Conservation (phyloP, 2,113 vertebrate species). For the Chlorodrepanis virens region DNA sequence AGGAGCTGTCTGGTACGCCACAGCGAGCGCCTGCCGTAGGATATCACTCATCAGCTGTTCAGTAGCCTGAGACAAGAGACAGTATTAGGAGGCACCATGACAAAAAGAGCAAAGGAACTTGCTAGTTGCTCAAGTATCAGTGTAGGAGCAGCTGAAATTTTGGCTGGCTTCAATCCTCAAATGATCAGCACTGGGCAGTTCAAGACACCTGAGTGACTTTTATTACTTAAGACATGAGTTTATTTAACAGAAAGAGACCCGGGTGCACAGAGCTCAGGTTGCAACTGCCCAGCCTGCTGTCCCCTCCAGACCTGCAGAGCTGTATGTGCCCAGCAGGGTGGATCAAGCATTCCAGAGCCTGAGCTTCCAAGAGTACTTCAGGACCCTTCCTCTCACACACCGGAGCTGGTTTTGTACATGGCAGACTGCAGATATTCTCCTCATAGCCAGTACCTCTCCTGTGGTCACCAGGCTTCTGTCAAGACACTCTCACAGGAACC, state of each 20-base stretch:
- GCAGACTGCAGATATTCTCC: not conserved
- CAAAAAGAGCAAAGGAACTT: not conserved
- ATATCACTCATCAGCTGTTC: constrained; percentile 93
- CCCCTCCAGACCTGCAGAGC: not conserved
- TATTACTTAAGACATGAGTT: not conserved
- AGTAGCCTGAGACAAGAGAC: constrained; percentile 79
- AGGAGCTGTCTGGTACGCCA: constrained; percentile 83
- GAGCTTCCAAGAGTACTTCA: not conserved
- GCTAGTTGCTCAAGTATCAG: not conserved
- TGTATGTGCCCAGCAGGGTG: not conserved
- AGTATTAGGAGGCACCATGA: not conserved
- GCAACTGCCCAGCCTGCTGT: not conserved
- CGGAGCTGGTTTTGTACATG: not conserved
- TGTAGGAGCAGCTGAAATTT: not conserved
- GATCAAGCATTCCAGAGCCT: not conserved
- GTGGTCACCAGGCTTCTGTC: not conserved
- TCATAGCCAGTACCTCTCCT: not conserved
- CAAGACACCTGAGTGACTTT: not conserved
- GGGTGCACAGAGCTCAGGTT: not conserved
- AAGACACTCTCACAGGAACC: not conserved
- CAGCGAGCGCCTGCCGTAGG: constrained; percentile 88
- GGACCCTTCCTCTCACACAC: not conserved
- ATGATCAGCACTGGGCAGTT: not conserved
- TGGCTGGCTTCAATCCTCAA: not conserved
- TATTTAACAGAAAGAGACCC: not conserved